A percentile compares a stretch with the other conserved stretches of the same genome.
These are phyloP conservation scores for Muraenolepis orangiensis DNA, from an alignment of 2,797 vertebrate species.

Conservation along the genomic window DNA sequence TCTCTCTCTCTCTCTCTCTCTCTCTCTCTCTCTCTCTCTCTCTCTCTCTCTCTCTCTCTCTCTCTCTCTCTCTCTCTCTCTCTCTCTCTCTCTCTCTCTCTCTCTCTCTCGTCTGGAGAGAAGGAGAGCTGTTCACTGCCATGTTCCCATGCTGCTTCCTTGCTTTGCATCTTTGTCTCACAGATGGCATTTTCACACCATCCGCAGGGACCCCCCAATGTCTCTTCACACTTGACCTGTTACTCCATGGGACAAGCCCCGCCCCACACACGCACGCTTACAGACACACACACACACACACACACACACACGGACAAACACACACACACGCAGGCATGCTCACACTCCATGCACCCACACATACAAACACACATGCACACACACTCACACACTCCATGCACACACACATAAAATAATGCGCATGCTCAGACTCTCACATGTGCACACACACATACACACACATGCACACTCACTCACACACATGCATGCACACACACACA, in stretches of 20 bases:
- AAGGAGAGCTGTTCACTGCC: background rate
- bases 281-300: background rate
- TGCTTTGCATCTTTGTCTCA: background rate
- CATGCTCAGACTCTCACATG: background rate
- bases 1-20: background rate
- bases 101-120: background rate
- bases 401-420: background rate
- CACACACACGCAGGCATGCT: background rate
- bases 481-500: too few species aligned
- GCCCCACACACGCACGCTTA: background rate
- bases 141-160: background rate
- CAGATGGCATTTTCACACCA: slow-evolving; percentile 1
- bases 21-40: background rate
- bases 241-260: background rate
- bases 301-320: background rate
- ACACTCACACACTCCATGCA: background rate
- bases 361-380: background rate
- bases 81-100: background rate
- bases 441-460: slow-evolving; percentile 9
- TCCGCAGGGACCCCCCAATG: background rate
- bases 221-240: slow-evolving; percentile 1
- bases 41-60: background rate
- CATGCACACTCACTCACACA: background rate
- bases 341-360: background rate
- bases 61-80: background rate